These are phyloP conservation scores for Petrosia ficiformis DNA, from an alignment of 37 sponge, comb jelly and placozoan genomes.

Conservation along the genomic window DNA sequence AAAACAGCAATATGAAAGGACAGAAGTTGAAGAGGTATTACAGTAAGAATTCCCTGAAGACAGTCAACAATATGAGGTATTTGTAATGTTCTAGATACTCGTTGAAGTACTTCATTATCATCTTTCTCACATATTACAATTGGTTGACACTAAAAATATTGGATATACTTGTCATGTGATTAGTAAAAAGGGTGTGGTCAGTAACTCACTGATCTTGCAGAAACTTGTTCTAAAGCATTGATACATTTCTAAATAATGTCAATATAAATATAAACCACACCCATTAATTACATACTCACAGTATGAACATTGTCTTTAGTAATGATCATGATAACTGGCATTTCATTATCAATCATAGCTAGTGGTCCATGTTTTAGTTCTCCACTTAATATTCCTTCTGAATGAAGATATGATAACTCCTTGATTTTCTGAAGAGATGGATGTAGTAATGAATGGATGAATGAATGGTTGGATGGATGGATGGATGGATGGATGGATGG, in stretches of 20 bases:
- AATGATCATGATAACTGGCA: constrained; percentile 97
- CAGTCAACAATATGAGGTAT: constrained; percentile 89
- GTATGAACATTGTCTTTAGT: constrained; percentile 83
- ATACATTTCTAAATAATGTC: constrained; percentile 75
- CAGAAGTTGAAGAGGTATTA: constrained; percentile 96
- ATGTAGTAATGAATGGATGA: too few relatives aligned
- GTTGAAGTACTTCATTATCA: constrained; percentile 48
- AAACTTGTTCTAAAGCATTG: constrained; percentile 92
- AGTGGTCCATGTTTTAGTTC: constrained; percentile 99
- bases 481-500: too few relatives aligned
- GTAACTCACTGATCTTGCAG: constrained; percentile 72
- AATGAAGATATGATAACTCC: constrained; percentile 93
- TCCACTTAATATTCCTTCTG: constrained; percentile 95
- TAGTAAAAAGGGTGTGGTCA: neutral
- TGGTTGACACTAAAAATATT: constrained; percentile 63
- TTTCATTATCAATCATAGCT: constrained; percentile 95
- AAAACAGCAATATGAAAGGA: constrained; percentile 94
- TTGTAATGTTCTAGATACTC: constrained; percentile 29
- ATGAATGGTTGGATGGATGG: too few relatives aligned
- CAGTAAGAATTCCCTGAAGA: constrained; percentile 85
- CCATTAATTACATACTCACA: constrained; percentile 16
- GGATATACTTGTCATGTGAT: neutral
- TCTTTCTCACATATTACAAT: constrained; percentile 80
- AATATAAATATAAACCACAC: neutral
- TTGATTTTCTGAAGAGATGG: constrained; percentile 78